Evolutionary conservation across 2,888 invertebrate species (phyloP).

Genomic region (Hofmannophila pseudospretella): DNA sequence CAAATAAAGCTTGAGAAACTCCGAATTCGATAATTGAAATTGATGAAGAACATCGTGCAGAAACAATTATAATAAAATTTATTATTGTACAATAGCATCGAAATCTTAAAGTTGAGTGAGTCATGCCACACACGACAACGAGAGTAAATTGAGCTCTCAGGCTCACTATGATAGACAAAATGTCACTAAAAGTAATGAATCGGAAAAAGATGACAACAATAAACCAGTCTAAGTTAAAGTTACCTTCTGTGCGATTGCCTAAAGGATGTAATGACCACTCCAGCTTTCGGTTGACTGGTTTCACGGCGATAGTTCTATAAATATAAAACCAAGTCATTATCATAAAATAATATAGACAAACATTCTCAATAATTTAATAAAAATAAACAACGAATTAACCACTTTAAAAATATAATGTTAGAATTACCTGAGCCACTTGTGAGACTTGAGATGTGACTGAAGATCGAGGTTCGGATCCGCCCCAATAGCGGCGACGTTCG

Average conservation of each 20-base stretch:
- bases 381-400: background rate
- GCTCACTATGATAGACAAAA: slow-evolving; percentile 23
- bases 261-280: slow-evolving; percentile 94
- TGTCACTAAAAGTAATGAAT: slow-evolving; percentile 6
- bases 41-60: slow-evolving; percentile 12
- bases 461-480: slow-evolving; percentile 61
- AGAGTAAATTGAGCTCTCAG: slow-evolving; percentile 38
- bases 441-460: slow-evolving; percentile 68
- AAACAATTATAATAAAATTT: slow-evolving; percentile 13
- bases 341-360: background rate
- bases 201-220: slow-evolving; percentile 5
- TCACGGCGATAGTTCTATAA: slow-evolving; percentile 68
- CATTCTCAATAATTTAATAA: too few relatives aligned
- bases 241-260: slow-evolving; percentile 92
- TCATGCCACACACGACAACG: slow-evolving; percentile 64
- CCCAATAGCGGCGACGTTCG: slow-evolving; percentile 65
- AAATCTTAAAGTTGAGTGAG: slow-evolving; percentile 17
- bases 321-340: background rate
- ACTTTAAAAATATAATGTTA: background rate
- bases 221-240: slow-evolving; percentile 13
- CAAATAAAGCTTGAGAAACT: slow-evolving; percentile 2
- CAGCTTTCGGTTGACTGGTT: slow-evolving; percentile 82
- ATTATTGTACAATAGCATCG: slow-evolving; percentile 15
- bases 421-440: slow-evolving; percentile 53
- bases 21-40: slow-evolving; percentile 6